Evolutionary conservation across 1,140 invertebrate species (phyloP).

Genomic region (Geopemphigus sp.): DNA sequence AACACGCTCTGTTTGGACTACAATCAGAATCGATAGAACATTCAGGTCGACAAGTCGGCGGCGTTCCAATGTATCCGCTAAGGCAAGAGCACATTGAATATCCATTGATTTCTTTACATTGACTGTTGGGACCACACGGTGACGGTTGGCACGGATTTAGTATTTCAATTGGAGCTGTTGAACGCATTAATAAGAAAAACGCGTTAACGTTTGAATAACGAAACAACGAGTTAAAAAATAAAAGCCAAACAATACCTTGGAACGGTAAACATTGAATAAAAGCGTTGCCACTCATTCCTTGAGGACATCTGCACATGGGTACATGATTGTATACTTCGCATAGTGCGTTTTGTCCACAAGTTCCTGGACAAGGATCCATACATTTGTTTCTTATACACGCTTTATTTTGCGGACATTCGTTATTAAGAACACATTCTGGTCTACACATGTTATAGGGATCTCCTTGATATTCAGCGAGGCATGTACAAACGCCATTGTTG

Average conservation of each 20-base stretch:
- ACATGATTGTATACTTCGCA: conserved; percentile 60
- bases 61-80: conserved; percentile 68
- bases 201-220: conserved; percentile 15
- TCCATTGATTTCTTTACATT: conserved; percentile 68
- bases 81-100: conserved; percentile 75
- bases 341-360: conserved; percentile 59
- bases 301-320: conserved; percentile 59
- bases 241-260: conserved; percentile 59
- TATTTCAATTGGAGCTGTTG: conserved; percentile 54
- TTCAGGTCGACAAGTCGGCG: conserved; percentile 71
- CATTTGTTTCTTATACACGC: conserved; percentile 61
- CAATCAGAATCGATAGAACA: conserved; percentile 75
- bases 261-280: conserved; percentile 55
- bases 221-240: background rate
- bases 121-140: conserved; percentile 74
- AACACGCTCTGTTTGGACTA: conserved; percentile 66
- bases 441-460: conserved; percentile 60
- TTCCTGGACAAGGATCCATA: conserved; percentile 59
- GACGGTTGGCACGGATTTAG: conserved; percentile 65
- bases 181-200: conserved; percentile 18
- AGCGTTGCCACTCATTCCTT: conserved; percentile 59
- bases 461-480: conserved; percentile 60
- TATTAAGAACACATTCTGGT: conserved; percentile 59
- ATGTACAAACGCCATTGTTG: conserved; percentile 58
- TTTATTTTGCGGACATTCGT: conserved; percentile 58